These are phyloP conservation scores for Tenodera sinensis DNA, from an alignment of 2,888 invertebrate genomes.

Conservation along the genomic window DNA sequence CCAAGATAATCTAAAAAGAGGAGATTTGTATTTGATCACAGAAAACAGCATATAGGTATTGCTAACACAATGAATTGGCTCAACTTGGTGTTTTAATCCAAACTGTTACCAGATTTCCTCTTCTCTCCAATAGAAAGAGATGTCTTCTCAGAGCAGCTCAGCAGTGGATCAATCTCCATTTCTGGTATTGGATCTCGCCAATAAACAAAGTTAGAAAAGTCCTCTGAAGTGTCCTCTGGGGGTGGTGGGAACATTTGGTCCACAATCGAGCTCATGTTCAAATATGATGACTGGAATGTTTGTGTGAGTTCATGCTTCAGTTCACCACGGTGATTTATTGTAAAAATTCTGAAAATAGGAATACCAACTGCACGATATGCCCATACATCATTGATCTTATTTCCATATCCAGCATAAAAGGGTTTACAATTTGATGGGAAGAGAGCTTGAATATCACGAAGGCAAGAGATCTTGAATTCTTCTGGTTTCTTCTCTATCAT, in stretches of 20 bases:
- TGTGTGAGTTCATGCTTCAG: slow-evolving; percentile 92
- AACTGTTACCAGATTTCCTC: too few species aligned
- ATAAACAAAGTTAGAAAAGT: slow-evolving; percentile 82
- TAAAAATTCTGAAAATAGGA: slow-evolving; percentile 93
- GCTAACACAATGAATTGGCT: too few species aligned
- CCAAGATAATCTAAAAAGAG: too few species aligned
- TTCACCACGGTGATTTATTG: slow-evolving; percentile 95
- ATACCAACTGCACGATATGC: slow-evolving; percentile 96
- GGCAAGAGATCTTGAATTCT: slow-evolving; percentile 97
- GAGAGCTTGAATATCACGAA: slow-evolving; percentile 90
- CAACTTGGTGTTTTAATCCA: too few species aligned
- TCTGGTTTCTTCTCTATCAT: slow-evolving; percentile 99
- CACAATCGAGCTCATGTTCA: slow-evolving; percentile 88
- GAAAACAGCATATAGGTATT: too few species aligned
- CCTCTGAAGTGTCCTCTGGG: slow-evolving; percentile 61
- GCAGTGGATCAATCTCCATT: slow-evolving; percentile 35
- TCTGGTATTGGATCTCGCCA: slow-evolving; percentile 87
- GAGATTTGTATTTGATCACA: too few species aligned
- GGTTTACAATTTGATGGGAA: slow-evolving; percentile 87
- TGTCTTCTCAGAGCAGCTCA: background rate
- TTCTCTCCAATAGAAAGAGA: too few species aligned
- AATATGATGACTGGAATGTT: slow-evolving; percentile 98
- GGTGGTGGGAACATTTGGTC: slow-evolving; percentile 88
- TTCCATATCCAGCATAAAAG: slow-evolving; percentile 99
- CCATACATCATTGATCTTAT: slow-evolving; percentile 96